Conservation (phyloP, 2,797 vertebrate genomes). For the Echiichthys vipera region DNA sequence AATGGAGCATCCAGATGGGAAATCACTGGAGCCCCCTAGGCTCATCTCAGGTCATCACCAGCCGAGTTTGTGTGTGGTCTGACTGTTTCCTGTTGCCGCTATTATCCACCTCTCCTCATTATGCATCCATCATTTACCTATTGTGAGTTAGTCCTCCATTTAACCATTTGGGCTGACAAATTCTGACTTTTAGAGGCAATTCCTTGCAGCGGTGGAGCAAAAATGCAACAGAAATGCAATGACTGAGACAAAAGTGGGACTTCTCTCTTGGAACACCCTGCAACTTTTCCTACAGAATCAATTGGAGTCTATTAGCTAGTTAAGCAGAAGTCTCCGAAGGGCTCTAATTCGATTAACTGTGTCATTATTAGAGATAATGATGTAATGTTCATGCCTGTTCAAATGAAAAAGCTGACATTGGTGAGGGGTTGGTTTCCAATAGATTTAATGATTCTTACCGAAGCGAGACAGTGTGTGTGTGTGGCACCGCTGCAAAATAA, state of each 20-base stretch:
- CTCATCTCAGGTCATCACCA: conserved; percentile 29
- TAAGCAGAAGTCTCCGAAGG: background rate
- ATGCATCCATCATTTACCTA: background rate
- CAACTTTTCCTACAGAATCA: background rate
- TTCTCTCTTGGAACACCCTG: background rate
- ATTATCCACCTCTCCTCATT: background rate
- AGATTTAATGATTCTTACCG: conserved; percentile 5
- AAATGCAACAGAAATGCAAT: conserved; percentile 1
- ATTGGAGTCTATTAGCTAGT: background rate
- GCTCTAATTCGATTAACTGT: background rate
- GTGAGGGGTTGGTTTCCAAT: background rate
- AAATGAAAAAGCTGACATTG: background rate
- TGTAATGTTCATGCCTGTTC: background rate
- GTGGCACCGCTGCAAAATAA: too few species aligned
- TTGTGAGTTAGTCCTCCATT: background rate
- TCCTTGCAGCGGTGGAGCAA: background rate
- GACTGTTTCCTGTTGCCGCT: conserved; percentile 15
- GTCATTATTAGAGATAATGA: background rate
- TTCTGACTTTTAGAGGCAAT: background rate
- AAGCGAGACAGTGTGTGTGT: too few species aligned
- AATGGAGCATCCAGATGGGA: conserved; percentile 36
- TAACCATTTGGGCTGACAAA: background rate
- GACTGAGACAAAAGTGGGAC: background rate
- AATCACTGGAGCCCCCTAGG: conserved; percentile 49
- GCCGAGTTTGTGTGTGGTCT: conserved; percentile 12